Conservation (phyloP, 2,113 vertebrate genomes). For the Lethenteron camtschaticum region DNA sequence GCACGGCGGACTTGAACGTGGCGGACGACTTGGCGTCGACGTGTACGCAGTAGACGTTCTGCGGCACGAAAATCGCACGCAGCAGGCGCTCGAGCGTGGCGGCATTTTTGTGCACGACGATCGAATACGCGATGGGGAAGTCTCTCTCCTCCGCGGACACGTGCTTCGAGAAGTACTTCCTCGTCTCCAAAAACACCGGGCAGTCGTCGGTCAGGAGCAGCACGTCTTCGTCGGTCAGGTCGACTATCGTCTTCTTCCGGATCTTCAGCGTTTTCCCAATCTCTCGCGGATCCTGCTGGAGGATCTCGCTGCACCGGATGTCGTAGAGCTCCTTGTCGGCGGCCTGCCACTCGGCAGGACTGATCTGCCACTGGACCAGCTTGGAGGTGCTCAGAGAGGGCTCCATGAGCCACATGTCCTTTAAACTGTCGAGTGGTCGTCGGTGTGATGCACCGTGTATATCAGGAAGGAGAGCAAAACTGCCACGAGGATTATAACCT, state of each 20-base stretch:
- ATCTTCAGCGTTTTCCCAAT: conserved; percentile 55
- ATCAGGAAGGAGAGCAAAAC: too few species aligned
- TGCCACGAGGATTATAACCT: too few species aligned
- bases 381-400: too few species aligned
- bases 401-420: too few species aligned
- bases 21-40: conserved; percentile 50
- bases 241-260: conserved; percentile 26
- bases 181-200: conserved; percentile 21
- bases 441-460: too few species aligned
- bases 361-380: too few species aligned
- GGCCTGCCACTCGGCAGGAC: too few species aligned
- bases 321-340: conserved; percentile 12
- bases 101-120: conserved; percentile 74
- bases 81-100: conserved; percentile 67
- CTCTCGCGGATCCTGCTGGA: conserved; percentile 52
- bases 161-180: conserved; percentile 30
- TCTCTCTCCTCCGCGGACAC: conserved; percentile 31
- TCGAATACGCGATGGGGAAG: conserved; percentile 59
- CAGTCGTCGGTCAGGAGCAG: conserved; percentile 33
- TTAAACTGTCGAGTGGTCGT: too few species aligned
- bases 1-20: conserved; percentile 40
- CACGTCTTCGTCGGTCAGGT: conserved; percentile 41
- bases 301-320: conserved; percentile 46
- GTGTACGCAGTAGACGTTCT: conserved; percentile 76
- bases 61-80: conserved; percentile 36